Conservation (phyloP, 2,888 invertebrate genomes). For the Hemicrepidius hirtus region DNA sequence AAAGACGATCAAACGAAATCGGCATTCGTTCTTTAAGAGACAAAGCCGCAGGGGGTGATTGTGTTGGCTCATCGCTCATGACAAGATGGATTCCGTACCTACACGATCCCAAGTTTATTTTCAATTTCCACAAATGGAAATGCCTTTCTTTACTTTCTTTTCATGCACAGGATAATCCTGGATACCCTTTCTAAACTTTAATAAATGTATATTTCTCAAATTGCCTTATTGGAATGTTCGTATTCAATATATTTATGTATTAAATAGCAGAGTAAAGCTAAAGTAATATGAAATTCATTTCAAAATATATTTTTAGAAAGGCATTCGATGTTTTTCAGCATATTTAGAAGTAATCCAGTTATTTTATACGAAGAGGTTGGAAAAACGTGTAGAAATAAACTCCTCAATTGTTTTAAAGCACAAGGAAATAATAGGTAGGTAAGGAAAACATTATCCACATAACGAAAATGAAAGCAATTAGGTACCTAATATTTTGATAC, state of each 20-base stretch:
- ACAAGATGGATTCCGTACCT: constrained; percentile 14
- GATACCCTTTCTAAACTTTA: constrained; percentile 2
- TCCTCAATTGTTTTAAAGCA: too few species aligned
- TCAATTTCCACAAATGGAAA: constrained; percentile 25
- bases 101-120: constrained; percentile 7
- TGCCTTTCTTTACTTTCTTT: constrained; percentile 15
- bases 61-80: constrained; percentile 12
- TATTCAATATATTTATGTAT: neutral
- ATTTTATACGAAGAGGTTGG: too few species aligned
- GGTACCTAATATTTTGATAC: too few species aligned
- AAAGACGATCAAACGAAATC: constrained; percentile 27
- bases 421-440: too few species aligned
- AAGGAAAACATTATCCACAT: too few species aligned
- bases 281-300: neutral
- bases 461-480: too few species aligned
- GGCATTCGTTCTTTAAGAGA: constrained; percentile 18
- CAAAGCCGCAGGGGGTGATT: constrained; percentile 22
- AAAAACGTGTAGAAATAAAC: too few species aligned
- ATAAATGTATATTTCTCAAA: constrained; percentile 20
- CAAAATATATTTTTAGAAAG: too few species aligned
- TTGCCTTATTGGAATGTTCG: constrained; percentile 5
- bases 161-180: constrained; percentile 5
- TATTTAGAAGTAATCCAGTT: too few species aligned
- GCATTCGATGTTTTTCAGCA: too few species aligned
- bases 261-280: neutral